Conservation (phyloP, 2,888 invertebrate species). For the Lysandra bellargus region DNA sequence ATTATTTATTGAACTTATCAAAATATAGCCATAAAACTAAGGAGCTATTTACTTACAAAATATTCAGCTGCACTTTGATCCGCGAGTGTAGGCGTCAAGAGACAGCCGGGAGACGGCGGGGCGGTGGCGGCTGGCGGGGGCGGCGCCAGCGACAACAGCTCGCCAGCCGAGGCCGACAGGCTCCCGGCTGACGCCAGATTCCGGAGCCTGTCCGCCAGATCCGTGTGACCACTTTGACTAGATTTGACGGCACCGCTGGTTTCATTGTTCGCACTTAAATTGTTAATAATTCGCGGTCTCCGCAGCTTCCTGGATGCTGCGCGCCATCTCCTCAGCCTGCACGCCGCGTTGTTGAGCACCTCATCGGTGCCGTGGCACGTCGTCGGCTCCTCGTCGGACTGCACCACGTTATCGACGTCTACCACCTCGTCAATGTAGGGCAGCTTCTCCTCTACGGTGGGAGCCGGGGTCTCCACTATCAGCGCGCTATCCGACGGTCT, state of each 20-base stretch:
- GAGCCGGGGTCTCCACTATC: conserved; percentile 53
- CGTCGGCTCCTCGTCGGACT: conserved; percentile 63
- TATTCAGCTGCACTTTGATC: conserved; percentile 70
- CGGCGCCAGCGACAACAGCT: conserved; percentile 69
- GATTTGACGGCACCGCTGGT: conserved; percentile 51
- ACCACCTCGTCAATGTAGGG: conserved; percentile 68
- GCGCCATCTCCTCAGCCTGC: conserved; percentile 74
- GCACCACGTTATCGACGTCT: conserved; percentile 52
- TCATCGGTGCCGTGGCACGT: conserved; percentile 62
- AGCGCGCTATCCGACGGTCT: conserved; percentile 50
- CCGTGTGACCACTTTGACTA: conserved; percentile 63
- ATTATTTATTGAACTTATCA: not conserved
- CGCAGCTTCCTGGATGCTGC: conserved; percentile 76
- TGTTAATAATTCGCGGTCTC: conserved; percentile 73
- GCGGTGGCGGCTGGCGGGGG: conserved; percentile 73
- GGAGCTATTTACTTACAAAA: conserved; percentile 60
- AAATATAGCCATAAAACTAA: not conserved
- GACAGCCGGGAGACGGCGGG: conserved; percentile 73
- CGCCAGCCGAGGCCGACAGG: conserved; percentile 72
- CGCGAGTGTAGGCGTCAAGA: conserved; percentile 69
- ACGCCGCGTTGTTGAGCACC: conserved; percentile 69
- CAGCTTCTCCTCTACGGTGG: conserved; percentile 53
- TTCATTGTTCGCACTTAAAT: conserved; percentile 61
- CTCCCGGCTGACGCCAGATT: conserved; percentile 71
- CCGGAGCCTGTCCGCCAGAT: conserved; percentile 69